These are phyloP conservation scores for Ondatra zibethicus DNA, from an alignment of 2,113 vertebrate genomes.

Conservation along the genomic window DNA sequence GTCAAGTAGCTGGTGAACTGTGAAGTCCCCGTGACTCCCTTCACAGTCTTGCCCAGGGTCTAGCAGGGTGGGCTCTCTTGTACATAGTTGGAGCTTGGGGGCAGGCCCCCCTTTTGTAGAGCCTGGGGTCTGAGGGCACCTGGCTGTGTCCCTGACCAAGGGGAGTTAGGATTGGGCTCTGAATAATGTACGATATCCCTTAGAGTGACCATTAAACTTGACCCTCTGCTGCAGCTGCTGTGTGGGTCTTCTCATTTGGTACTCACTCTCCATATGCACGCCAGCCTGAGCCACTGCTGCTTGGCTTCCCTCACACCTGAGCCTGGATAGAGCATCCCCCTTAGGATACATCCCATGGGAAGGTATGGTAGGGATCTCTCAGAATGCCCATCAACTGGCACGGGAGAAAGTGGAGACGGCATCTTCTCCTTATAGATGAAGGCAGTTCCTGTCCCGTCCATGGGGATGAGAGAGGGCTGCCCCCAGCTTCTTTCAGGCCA, in stretches of 20 bases:
- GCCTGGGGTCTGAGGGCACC: conserved; percentile 54
- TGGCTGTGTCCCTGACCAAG: conserved; percentile 36
- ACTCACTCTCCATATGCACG: conserved; percentile 7
- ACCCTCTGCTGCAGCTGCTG: conserved; percentile 1
- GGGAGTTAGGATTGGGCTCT: neutral
- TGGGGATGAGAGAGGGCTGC: neutral
- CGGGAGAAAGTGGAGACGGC: neutral
- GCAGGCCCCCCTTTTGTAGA: conserved; percentile 78
- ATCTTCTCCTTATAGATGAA: neutral
- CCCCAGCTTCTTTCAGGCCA: neutral
- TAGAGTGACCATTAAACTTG: conserved; percentile 78
- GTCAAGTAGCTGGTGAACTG: neutral
- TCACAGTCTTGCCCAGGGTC: neutral
- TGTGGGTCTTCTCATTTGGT: neutral
- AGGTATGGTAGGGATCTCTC: neutral
- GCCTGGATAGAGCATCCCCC: neutral
- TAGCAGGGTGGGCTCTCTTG: conserved; percentile 8
- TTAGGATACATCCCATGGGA: neutral
- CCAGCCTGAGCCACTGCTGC: neutral
- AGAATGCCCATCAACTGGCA: neutral
- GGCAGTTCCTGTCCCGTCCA: neutral
- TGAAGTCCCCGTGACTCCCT: neutral
- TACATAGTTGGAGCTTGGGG: conserved; percentile 75
- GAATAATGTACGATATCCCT: conserved; percentile 51
- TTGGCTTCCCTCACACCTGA: neutral